Conservation (phyloP, 1,140 invertebrate species). For the Sinella curviseta region DNA sequence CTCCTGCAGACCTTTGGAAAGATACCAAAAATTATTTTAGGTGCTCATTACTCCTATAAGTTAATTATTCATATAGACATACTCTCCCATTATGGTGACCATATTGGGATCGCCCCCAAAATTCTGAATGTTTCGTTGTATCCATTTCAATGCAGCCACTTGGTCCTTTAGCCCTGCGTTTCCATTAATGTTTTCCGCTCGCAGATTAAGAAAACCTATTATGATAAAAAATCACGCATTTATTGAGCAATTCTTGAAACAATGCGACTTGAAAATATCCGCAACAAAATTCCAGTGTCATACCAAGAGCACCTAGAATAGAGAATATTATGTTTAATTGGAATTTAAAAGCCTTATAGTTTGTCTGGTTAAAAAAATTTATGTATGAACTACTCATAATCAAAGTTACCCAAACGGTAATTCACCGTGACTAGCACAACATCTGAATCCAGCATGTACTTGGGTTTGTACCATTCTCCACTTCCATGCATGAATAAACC, state of each 20-base stretch:
- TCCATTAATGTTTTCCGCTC: constrained; percentile 52
- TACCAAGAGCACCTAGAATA: too few relatives aligned
- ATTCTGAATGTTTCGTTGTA: constrained; percentile 57
- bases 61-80: too few relatives aligned
- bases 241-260: too few relatives aligned
- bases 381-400: neutral
- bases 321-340: too few relatives aligned
- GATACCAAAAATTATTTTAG: neutral
- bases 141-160: constrained; percentile 55
- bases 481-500: constrained; percentile 3
- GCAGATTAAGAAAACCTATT: constrained; percentile 10
- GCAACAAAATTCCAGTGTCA: too few relatives aligned
- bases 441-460: neutral
- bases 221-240: too few relatives aligned
- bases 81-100: constrained; percentile 56
- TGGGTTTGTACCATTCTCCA: constrained; percentile 8
- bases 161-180: constrained; percentile 59
- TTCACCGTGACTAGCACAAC: neutral
- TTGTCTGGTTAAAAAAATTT: too few relatives aligned
- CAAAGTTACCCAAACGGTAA: neutral
- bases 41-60: too few relatives aligned
- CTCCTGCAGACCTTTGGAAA: constrained; percentile 52
- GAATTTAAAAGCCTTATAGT: too few relatives aligned
- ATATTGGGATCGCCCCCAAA: constrained; percentile 54
- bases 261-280: too few relatives aligned